Conservation (phyloP, 2,113 vertebrate genomes). For the Cebidichthys violaceus region DNA sequence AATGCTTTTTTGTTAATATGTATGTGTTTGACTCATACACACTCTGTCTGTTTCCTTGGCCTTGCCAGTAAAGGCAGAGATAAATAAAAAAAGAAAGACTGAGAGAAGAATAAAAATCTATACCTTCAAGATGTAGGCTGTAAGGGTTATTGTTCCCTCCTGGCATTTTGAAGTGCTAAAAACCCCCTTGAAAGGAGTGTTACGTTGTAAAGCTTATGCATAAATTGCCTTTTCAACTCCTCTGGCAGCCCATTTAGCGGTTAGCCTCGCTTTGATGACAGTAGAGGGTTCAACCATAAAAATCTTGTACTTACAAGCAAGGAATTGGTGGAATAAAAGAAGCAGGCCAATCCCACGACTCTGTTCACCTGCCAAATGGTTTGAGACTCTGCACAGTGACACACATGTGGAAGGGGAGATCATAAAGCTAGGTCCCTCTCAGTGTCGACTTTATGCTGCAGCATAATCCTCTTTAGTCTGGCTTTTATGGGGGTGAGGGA, state of each 20-base stretch:
- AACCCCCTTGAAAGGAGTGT: constrained; percentile 38
- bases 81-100: constrained; percentile 17
- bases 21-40: not conserved
- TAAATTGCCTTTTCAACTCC: constrained; percentile 60
- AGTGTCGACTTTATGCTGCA: constrained; percentile 55
- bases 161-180: constrained; percentile 48
- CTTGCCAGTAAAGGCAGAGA: not conserved
- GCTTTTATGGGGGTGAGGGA: constrained; percentile 55
- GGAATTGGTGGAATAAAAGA: constrained; percentile 57
- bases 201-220: constrained; percentile 43
- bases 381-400: constrained; percentile 49
- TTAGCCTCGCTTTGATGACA: constrained; percentile 68
- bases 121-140: not conserved
- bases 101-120: not conserved
- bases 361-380: constrained; percentile 63
- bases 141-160: constrained; percentile 38
- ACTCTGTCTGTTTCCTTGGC: not conserved
- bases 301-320: constrained; percentile 53
- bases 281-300: constrained; percentile 66
- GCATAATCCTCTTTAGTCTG: constrained; percentile 59
- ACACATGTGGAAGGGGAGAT: constrained; percentile 49
- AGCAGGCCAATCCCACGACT: constrained; percentile 41
- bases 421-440: constrained; percentile 64
- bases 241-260: constrained; percentile 48
- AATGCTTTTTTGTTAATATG: not conserved